Conservation (phyloP, 2,888 invertebrate species). For the Ectemnius continuus region DNA sequence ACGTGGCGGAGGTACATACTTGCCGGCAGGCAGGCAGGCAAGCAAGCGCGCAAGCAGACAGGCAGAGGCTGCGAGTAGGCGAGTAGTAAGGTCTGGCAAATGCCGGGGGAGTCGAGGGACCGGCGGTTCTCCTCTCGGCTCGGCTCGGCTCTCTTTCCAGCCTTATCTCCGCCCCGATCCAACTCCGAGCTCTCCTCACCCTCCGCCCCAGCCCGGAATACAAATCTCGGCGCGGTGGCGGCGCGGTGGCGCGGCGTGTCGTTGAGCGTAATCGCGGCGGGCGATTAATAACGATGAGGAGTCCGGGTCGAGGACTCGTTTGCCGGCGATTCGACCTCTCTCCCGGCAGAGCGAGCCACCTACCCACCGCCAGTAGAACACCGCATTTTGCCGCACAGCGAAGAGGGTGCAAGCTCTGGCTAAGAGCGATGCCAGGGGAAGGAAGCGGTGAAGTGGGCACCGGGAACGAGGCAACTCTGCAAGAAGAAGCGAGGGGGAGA, state of each 20-base stretch:
- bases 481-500: not conserved
- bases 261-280: constrained; percentile 33
- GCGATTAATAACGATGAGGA: constrained; percentile 48
- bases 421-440: constrained; percentile 6
- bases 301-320: constrained; percentile 22
- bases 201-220: constrained; percentile 15
- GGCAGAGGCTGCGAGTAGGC: not conserved
- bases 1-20: constrained; percentile 11
- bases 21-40: not conserved
- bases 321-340: constrained; percentile 11
- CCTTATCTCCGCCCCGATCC: constrained; percentile 7
- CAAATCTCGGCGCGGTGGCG: constrained; percentile 31
- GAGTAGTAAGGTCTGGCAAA: not conserved
- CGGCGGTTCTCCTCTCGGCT: not conserved
- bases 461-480: not conserved
- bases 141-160: not conserved
- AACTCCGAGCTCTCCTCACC: constrained; percentile 5
- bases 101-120: not conserved
- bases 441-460: not conserved
- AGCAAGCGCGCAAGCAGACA: not conserved
- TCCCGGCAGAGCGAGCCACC: too few species aligned
- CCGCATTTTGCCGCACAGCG: too few species aligned
- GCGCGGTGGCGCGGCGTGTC: constrained; percentile 32
- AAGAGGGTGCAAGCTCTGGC: not conserved
- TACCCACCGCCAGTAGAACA: too few species aligned